Conservation (phyloP, 2,888 invertebrate species). For the Cosmorhoe ocellata region DNA sequence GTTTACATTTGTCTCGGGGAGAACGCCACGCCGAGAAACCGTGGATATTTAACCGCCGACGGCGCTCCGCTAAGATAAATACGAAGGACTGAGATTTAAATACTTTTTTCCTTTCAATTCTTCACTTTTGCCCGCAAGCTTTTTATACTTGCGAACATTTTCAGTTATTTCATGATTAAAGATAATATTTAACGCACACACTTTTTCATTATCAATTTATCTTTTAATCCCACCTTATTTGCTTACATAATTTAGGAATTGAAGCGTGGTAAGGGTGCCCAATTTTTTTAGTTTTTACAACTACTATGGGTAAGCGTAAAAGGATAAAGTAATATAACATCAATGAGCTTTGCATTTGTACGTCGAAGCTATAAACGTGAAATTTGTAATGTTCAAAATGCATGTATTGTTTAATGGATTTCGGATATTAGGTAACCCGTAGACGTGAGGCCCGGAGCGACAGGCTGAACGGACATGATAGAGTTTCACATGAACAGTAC, state of each 20-base stretch:
- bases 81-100: constrained; percentile 71
- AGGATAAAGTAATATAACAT: too few species aligned
- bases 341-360: too few species aligned
- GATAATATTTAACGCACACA: constrained; percentile 21
- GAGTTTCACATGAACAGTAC: too few species aligned
- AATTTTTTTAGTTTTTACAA: neutral
- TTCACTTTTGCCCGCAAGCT: constrained; percentile 49
- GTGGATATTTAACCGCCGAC: constrained; percentile 72
- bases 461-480: neutral
- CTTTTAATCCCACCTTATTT: constrained; percentile 7
- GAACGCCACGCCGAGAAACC: constrained; percentile 56
- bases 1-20: constrained; percentile 71
- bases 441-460: constrained; percentile 18
- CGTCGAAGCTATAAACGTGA: constrained; percentile 6
- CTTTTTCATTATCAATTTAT: constrained; percentile 19
- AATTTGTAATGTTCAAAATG: constrained; percentile 7
- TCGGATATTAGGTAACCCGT: constrained; percentile 21
- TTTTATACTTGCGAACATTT: constrained; percentile 36
- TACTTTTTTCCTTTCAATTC: constrained; percentile 65
- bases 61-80: constrained; percentile 71
- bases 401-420: constrained; percentile 23
- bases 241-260: too few species aligned
- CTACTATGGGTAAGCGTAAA: too few species aligned
- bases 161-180: constrained; percentile 34
- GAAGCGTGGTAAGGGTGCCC: too few species aligned